A percentile compares a stretch with the other conserved stretches of the same genome.
Evolutionary conservation across 2,888 invertebrate species (phyloP).

Genomic region (Creontiades dilutus): DNA sequence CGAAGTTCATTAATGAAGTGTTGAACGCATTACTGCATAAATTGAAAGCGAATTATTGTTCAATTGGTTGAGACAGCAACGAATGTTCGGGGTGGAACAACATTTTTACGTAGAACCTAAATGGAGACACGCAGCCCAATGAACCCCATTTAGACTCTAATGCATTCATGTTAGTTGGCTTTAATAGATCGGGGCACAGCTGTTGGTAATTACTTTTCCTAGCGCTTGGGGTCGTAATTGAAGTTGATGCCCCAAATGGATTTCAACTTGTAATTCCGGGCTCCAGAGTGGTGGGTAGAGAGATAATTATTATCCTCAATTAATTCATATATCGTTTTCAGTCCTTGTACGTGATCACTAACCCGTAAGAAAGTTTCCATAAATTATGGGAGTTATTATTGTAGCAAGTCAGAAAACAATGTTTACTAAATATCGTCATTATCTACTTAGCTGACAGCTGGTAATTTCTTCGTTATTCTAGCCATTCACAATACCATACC

Average conservation of each 20-base stretch:
- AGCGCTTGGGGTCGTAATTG: constrained; percentile 29
- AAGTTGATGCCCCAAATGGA: constrained; percentile 47
- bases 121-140: constrained; percentile 22
- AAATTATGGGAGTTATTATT: not conserved
- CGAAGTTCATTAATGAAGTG: no score
- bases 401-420: not conserved
- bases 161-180: constrained; percentile 56
- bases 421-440: no score
- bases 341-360: not conserved
- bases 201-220: constrained; percentile 60
- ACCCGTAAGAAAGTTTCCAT: not conserved
- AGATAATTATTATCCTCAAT: not conserved
- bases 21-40: no score
- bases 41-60: not conserved
- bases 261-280: not conserved
- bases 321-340: not conserved
- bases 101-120: not conserved
- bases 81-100: not conserved
- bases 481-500: no score
- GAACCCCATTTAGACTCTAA: constrained; percentile 12
- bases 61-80: not conserved
- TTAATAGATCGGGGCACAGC: constrained; percentile 57
- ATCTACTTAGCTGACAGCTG: no score
- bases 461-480: no score
- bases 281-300: not conserved